Conservation (phyloP, 2,888 invertebrate species). For the Thymelicus sylvestris region DNA sequence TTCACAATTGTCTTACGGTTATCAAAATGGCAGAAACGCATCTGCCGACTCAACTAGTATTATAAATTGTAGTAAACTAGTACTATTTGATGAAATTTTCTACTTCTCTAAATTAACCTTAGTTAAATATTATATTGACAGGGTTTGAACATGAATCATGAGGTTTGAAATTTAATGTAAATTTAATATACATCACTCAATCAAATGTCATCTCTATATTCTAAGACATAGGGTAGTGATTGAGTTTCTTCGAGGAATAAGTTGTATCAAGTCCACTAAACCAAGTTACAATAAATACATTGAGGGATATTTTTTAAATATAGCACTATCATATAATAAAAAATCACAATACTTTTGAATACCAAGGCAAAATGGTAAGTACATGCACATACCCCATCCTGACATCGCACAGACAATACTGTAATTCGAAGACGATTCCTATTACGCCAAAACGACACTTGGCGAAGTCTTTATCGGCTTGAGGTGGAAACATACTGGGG, state of each 20-base stretch:
- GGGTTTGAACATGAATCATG: too few relatives aligned
- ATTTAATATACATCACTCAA: neutral
- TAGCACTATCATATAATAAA: neutral
- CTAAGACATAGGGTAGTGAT: neutral
- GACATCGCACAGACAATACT: slow-evolving; percentile 10
- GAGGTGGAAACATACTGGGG: slow-evolving; percentile 1
- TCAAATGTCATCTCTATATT: slow-evolving; percentile 3
- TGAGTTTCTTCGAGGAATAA: neutral
- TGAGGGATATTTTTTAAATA: neutral
- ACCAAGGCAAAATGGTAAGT: neutral
- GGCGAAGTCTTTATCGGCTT: neutral
- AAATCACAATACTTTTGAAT: slow-evolving; percentile 8
- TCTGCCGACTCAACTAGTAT: too few relatives aligned
- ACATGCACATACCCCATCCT: slow-evolving; percentile 2
- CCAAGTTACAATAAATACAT: too few relatives aligned
- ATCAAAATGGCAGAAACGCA: too few relatives aligned
- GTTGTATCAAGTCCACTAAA: too few relatives aligned
- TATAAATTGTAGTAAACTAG: too few relatives aligned
- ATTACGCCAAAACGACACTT: slow-evolving; percentile 10
- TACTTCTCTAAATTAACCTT: too few relatives aligned
- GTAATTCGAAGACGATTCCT: slow-evolving; percentile 4
- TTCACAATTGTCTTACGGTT: too few relatives aligned
- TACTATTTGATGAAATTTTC: too few relatives aligned
- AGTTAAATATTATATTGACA: too few relatives aligned
- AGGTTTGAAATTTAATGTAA: neutral